phyloP scores from a whole-genome alignment of 1,140 invertebrate genomes.

The Adoxophyes honmai region DNA sequence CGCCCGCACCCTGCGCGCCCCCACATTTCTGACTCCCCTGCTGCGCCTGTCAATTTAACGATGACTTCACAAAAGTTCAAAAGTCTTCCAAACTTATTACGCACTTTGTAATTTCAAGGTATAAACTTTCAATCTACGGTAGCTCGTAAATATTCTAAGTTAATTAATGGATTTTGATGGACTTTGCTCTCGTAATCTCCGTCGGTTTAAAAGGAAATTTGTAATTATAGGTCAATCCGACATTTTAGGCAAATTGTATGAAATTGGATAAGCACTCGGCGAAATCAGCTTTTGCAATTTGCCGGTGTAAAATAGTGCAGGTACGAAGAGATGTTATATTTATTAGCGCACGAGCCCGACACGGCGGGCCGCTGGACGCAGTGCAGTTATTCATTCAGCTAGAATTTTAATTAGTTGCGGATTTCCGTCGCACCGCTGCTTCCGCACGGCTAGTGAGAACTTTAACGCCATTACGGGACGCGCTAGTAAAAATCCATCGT shows the following conservation, averaged over 20 bases:
- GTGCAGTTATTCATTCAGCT: constrained; percentile 63
- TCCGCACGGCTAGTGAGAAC: constrained; percentile 18
- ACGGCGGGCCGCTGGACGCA: constrained; percentile 33
- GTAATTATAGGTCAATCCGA: constrained; percentile 50
- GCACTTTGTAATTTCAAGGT: constrained; percentile 65
- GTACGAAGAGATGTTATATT: constrained; percentile 21
- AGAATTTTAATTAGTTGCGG: constrained; percentile 69
- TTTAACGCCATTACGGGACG: constrained; percentile 13
- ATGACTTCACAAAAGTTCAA: constrained; percentile 59
- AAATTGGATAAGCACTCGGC: not conserved
- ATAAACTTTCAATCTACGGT: constrained; percentile 60
- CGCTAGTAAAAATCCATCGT: constrained; percentile 23
- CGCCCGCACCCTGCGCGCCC: constrained; percentile 26
- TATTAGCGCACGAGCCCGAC: constrained; percentile 32
- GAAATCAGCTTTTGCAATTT: not conserved
- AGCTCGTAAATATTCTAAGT: constrained; percentile 68
- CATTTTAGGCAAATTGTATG: not conserved
- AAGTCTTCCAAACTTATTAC: constrained; percentile 64
- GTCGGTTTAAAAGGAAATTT: constrained; percentile 45
- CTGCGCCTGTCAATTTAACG: constrained; percentile 60
- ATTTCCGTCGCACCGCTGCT: constrained; percentile 45
- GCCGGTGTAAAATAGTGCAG: not conserved
- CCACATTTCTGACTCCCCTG: constrained; percentile 53
- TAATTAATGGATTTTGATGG: constrained; percentile 71
- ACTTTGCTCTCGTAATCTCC: constrained; percentile 41